These are phyloP conservation scores for Cirrhinus mrigala DNA, from an alignment of 2,797 vertebrate genomes.

Conservation along the genomic window DNA sequence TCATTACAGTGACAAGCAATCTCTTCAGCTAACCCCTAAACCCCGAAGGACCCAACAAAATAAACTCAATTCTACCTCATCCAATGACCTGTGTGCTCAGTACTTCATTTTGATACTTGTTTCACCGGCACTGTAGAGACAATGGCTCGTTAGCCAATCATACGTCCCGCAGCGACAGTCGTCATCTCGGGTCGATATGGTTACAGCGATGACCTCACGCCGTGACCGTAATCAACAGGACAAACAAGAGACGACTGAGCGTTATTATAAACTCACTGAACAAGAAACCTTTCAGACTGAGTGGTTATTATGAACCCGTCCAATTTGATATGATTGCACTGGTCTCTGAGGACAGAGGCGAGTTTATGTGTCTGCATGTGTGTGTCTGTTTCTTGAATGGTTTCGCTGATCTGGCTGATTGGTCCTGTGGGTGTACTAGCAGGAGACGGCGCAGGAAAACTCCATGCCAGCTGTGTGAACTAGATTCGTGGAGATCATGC, in stretches of 20 bases:
- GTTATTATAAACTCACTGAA: conserved; percentile 26
- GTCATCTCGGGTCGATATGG: conserved; percentile 41
- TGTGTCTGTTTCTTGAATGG: conserved; percentile 1
- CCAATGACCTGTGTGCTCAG: conserved; percentile 8
- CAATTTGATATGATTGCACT: background rate
- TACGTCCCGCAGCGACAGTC: conserved; percentile 11
- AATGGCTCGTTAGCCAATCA: conserved; percentile 41
- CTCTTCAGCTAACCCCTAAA: background rate
- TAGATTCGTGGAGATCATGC: conserved; percentile 6
- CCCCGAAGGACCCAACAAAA: background rate
- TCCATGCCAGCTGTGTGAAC: background rate
- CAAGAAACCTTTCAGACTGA: background rate
- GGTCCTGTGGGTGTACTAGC: background rate
- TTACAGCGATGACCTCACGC: conserved; percentile 44
- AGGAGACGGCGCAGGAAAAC: background rate
- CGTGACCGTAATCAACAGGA: conserved; percentile 31
- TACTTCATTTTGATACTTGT: conserved; percentile 38
- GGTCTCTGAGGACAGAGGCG: conserved; percentile 9
- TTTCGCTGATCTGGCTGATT: conserved; percentile 13
- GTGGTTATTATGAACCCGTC: background rate
- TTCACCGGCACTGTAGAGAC: background rate
- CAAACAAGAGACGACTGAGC: conserved; percentile 42
- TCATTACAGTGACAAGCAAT: conserved; percentile 1
- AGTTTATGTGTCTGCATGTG: background rate
- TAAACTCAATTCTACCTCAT: background rate